phyloP scores from a whole-genome alignment of 2,797 vertebrate species.

The Pteropus rufus region DNA sequence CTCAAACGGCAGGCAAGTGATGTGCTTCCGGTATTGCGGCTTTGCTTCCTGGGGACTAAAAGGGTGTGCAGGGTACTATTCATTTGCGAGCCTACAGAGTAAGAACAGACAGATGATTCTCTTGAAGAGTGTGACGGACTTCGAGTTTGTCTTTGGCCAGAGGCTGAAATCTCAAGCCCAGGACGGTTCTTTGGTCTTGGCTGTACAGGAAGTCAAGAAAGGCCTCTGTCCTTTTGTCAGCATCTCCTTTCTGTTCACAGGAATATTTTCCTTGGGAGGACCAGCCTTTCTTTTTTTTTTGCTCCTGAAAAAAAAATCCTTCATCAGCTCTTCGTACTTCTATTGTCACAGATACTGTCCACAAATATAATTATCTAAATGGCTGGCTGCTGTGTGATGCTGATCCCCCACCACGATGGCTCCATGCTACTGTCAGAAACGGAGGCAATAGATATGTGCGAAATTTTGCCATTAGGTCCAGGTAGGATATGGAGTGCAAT shows the following conservation, averaged over 20 bases:
- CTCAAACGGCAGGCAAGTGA: not conserved
- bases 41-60: not conserved
- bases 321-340: constrained; percentile 28
- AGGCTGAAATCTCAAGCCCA: not conserved
- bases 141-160: not conserved
- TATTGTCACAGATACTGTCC: not conserved
- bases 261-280: constrained; percentile 30
- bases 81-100: not conserved
- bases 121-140: not conserved
- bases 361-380: constrained; percentile 1
- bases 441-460: not conserved
- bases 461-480: not conserved
- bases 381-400: not conserved
- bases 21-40: not conserved
- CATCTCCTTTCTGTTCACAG: constrained; percentile 2
- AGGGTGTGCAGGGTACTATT: not conserved
- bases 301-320: constrained; percentile 32
- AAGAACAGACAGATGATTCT: not conserved
- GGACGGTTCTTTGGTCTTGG: not conserved
- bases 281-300: not conserved
- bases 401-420: not conserved
- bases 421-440: not conserved
- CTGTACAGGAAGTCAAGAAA: not conserved
- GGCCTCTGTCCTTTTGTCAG: not conserved
- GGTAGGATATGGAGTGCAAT: not conserved